Base-by-base conservation (phyloP, 1,140 invertebrate species). In the Microplitis demolitor region DNA sequence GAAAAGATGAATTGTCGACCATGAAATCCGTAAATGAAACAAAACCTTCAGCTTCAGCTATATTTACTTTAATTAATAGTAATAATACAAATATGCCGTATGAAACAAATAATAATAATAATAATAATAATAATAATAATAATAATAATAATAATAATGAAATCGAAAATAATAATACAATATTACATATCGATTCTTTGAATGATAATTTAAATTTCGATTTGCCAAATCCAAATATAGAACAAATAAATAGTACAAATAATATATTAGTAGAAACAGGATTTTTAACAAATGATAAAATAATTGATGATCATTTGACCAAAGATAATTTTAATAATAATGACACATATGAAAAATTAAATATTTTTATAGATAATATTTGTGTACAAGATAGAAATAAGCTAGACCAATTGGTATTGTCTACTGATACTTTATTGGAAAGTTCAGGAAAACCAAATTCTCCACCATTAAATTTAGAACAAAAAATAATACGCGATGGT, bases 401-500 rank as follows among this genome's bases (percentile, higher is more conserved):
- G 50, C 39, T 58, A 68, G 34, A 68, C 68, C 58, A 60, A 69
- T 64, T 37, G 51, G 31, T 8, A 45, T 45, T 45, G 11, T 45
- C 39, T 45, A 45, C 24, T 24, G 24, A 45, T 1, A 45, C 1
- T 45, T 45, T 45, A 11, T 9, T 45, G 56, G 56, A 75, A 54
- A 63, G 54, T 61, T 66, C 39, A 31, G 24, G 13, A 11, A 54
- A 66, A 60, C 35, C 16, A 71, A 58, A 9, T 4, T 24, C 6
- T 8, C 34, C 37, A 4, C 56, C 73, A n/a, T 68, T 84, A 16
- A 85, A 81, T 77, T 75, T 85, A 13, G 78, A 81, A n/a, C 82
- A 86, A 64, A 84, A 84, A 67, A 84, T 86, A 67, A 80, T 85
- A 76, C 79, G 80, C 34, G 75, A 84, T 16, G 78, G 78, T 24